Conservation (phyloP, 2,797 vertebrate species). For the Sebastes variabilis region DNA sequence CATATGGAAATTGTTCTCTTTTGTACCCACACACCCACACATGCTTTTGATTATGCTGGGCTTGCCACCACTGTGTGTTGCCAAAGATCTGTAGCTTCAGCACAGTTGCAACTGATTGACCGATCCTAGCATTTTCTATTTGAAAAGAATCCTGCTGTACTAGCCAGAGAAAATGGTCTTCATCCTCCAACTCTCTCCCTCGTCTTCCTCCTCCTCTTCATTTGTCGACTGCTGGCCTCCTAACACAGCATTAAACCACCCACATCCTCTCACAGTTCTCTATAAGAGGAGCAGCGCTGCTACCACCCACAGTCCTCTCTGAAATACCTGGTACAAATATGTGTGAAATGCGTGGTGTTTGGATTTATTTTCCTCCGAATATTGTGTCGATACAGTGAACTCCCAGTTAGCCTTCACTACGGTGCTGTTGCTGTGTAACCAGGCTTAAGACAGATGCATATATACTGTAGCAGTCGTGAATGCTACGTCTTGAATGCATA, state of each 20-base stretch:
- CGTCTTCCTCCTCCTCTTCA: slow-evolving; percentile 77
- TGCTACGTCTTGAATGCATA: slow-evolving; percentile 51
- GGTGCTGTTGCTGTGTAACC: slow-evolving; percentile 5
- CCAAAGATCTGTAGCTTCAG: background rate
- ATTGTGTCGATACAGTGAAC: background rate
- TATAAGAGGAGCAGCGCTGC: slow-evolving; percentile 38
- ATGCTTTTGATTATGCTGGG: background rate
- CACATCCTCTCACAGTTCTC: slow-evolving; percentile 64
- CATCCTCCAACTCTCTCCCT: slow-evolving; percentile 67
- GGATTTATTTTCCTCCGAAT: background rate
- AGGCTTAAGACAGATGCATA: background rate
- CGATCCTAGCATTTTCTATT: background rate
- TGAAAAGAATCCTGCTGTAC: slow-evolving; percentile 24
- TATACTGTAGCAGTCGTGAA: slow-evolving; percentile 27
- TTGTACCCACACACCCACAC: background rate
- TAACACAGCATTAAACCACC: slow-evolving; percentile 65
- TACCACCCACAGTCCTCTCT: slow-evolving; percentile 63
- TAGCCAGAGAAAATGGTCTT: slow-evolving; percentile 50
- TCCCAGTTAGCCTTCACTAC: background rate
- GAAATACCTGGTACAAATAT: slow-evolving; percentile 52
- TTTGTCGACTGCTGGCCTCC: slow-evolving; percentile 58
- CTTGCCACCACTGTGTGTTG: background rate
- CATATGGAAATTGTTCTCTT: background rate
- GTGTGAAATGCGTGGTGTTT: slow-evolving; percentile 25
- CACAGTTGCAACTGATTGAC: background rate